Percentiles rank a stretch among this genome's conserved stretches.
Evolutionary conservation across 2,113 vertebrate species (phyloP).

Genomic region (Oreotrochilus melanogaster): DNA sequence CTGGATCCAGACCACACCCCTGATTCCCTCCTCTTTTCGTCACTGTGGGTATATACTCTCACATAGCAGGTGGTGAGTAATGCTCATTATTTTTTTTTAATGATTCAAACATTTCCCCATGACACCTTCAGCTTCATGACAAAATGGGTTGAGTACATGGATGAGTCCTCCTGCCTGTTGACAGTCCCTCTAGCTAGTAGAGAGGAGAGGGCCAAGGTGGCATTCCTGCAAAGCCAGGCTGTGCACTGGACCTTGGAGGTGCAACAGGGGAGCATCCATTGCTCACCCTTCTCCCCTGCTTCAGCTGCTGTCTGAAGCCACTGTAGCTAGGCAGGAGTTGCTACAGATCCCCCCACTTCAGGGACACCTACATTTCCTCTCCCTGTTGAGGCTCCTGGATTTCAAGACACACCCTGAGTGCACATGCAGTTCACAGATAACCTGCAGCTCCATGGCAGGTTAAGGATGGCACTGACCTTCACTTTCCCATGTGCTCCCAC

Average conservation of each 20-base stretch:
- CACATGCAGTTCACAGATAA: background rate
- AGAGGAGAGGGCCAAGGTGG: background rate
- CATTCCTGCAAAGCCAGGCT: background rate
- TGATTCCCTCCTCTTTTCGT: background rate
- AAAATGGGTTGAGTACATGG: fast-evolving
- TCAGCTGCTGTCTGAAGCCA: background rate
- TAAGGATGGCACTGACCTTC: background rate
- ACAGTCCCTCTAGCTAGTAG: background rate
- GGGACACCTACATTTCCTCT: background rate
- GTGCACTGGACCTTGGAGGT: fast-evolving
- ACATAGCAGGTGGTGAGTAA: background rate
- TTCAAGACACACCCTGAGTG: background rate
- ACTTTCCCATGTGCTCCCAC: fast-evolving
- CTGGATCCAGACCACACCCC: background rate
- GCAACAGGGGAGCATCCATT: background rate
- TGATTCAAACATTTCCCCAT: background rate
- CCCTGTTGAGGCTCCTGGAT: background rate
- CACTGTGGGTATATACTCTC: background rate
- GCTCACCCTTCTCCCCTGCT: background rate
- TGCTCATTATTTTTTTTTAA: background rate
- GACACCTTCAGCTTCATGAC: fast-evolving
- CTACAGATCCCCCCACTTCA: background rate
- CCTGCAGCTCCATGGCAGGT: background rate
- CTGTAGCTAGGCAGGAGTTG: background rate
- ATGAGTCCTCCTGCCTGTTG: background rate